phyloP scores from a whole-genome alignment of 2,888 invertebrate species.

The Leptinotarsa rubiginosa region DNA sequence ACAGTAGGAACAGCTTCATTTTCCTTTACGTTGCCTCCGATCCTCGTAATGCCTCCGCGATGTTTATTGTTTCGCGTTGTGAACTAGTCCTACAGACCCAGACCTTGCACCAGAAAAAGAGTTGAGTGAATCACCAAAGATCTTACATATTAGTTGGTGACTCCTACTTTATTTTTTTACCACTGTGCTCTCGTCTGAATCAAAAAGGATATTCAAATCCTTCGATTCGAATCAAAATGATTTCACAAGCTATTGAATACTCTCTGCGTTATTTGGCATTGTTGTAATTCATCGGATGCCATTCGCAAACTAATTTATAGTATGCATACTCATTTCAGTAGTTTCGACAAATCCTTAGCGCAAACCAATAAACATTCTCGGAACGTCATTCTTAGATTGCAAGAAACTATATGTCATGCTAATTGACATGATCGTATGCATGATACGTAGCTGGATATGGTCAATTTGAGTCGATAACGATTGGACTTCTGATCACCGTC shows the following conservation, averaged over 20 bases:
- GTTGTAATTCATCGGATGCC: not conserved
- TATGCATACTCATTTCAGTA: constrained; percentile 6
- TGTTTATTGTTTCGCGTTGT: too few relatives aligned
- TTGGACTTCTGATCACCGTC: constrained; percentile 9
- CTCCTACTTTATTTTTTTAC: too few relatives aligned
- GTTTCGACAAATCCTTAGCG: constrained; percentile 27
- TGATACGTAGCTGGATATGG: constrained; percentile 31
- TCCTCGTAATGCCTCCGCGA: too few relatives aligned
- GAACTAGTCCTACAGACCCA: too few relatives aligned
- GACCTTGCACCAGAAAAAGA: too few relatives aligned
- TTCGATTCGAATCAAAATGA: not conserved
- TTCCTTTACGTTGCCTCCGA: too few relatives aligned
- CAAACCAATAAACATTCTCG: constrained; percentile 24
- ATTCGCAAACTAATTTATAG: constrained; percentile 13
- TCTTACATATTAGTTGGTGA: too few relatives aligned
- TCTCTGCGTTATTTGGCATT: not conserved
- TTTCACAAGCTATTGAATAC: not conserved
- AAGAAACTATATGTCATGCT: constrained; percentile 34
- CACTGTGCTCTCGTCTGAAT: too few relatives aligned
- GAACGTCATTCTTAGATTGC: constrained; percentile 21
- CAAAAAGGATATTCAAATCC: not conserved
- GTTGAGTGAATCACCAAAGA: too few relatives aligned
- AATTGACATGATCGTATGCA: constrained; percentile 35
- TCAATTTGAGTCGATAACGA: constrained; percentile 35
- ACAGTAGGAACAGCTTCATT: too few relatives aligned